These are phyloP conservation scores for Zootoca vivipara DNA, from an alignment of 2,113 vertebrate species.

Conservation along the genomic window DNA sequence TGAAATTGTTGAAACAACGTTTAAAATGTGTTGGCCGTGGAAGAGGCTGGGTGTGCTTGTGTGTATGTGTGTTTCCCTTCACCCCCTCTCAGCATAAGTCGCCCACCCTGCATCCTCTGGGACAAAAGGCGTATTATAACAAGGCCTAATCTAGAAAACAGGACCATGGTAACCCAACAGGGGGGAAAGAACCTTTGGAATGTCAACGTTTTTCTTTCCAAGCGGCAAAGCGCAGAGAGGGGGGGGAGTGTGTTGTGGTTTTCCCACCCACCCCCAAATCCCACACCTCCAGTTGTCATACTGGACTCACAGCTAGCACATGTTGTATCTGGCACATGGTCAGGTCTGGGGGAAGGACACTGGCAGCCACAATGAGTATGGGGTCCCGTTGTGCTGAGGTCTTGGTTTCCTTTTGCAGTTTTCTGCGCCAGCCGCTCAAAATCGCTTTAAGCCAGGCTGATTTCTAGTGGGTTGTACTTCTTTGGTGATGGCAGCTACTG, in stretches of 20 bases:
- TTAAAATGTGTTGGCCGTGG: neutral
- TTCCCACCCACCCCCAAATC: neutral
- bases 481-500: neutral
- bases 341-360: neutral
- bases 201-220: slow-evolving; percentile 4
- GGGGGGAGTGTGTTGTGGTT: neutral
- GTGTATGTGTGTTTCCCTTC: neutral
- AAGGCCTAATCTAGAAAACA: slow-evolving; percentile 66
- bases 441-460: neutral
- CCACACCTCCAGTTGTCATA: neutral
- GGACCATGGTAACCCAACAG: slow-evolving; percentile 19
- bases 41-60: neutral
- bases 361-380: neutral
- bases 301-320: neutral
- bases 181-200: slow-evolving; percentile 36
- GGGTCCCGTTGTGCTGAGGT: neutral
- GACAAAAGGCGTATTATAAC: slow-evolving; percentile 51
- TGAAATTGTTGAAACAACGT: slow-evolving; percentile 42
- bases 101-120: slow-evolving; percentile 19
- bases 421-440: neutral
- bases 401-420: neutral
- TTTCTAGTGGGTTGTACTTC: neutral
- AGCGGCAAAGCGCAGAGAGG: neutral
- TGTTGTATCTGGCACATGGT: neutral
- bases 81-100: slow-evolving; percentile 37